phyloP scores from a whole-genome alignment of 2,888 invertebrate genomes.

The Hedya salicella region DNA sequence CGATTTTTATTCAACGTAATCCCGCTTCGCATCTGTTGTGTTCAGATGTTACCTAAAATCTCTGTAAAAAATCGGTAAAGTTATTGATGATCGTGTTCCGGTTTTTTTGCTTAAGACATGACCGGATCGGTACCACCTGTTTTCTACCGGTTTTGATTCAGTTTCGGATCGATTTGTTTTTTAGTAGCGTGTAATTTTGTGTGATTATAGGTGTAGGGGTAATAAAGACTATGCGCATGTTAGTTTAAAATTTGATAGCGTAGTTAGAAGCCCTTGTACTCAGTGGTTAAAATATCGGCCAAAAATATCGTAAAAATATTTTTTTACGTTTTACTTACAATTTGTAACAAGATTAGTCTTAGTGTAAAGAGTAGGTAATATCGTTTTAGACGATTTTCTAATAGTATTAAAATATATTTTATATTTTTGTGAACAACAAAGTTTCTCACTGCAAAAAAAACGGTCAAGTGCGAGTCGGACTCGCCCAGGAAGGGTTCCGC shows the following conservation, averaged over 20 bases:
- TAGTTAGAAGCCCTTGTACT: not conserved
- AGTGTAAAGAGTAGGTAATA: too few relatives aligned
- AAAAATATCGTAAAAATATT: not conserved
- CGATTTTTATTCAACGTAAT: conserved; percentile 37
- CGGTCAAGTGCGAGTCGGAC: too few relatives aligned
- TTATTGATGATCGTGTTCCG: conserved; percentile 68
- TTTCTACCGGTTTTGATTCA: conserved; percentile 48
- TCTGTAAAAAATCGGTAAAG: conserved; percentile 63
- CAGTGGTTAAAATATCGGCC: not conserved
- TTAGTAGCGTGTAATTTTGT: conserved; percentile 32
- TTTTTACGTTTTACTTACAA: not conserved
- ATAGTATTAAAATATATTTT: too few relatives aligned
- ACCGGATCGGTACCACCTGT: conserved; percentile 60
- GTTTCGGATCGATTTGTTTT: conserved; percentile 46
- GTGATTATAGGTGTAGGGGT: conserved; percentile 25
- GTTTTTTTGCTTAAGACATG: conserved; percentile 59
- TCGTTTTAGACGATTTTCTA: too few relatives aligned
- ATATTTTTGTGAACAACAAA: too few relatives aligned
- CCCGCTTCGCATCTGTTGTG: conserved; percentile 63
- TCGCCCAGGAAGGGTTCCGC: too few relatives aligned
- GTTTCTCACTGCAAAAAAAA: too few relatives aligned
- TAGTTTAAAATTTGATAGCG: conserved; percentile 21
- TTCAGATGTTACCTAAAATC: conserved; percentile 64
- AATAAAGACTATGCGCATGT: conserved; percentile 8
- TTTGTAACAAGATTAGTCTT: too few relatives aligned